Percentiles rank a stretch among this genome's conserved stretches.
These are phyloP conservation scores for Sesia bembeciformis DNA, from an alignment of 2,888 invertebrate species.

Conservation along the genomic window DNA sequence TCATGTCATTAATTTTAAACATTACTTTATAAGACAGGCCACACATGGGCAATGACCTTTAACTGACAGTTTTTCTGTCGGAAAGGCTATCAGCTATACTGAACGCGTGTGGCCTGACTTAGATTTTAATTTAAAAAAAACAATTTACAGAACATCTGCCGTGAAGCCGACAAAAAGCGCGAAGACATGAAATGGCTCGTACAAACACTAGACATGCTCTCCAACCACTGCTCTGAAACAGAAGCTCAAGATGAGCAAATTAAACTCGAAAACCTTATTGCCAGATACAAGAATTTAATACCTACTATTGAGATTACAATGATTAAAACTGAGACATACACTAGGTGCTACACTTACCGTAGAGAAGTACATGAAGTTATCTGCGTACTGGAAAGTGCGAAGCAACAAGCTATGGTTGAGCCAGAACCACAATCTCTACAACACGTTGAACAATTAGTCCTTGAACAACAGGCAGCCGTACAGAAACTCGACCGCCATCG, in stretches of 20 bases:
- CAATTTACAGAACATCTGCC: slow-evolving; percentile 84
- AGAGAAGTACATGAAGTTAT: slow-evolving; percentile 91
- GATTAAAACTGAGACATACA: slow-evolving; percentile 93
- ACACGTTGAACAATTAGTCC: slow-evolving; percentile 82
- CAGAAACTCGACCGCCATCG: slow-evolving; percentile 88
- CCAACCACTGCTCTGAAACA: slow-evolving; percentile 85
- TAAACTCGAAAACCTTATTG: slow-evolving; percentile 86
- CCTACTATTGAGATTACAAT: slow-evolving; percentile 94
- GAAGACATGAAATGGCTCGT: slow-evolving; percentile 98
- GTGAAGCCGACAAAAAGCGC: slow-evolving; percentile 90
- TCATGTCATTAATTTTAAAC: too few relatives aligned
- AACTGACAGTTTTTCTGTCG: not conserved
- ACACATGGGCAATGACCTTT: not conserved
- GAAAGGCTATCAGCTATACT: not conserved
- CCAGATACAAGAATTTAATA: slow-evolving; percentile 91
- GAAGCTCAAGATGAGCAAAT: slow-evolving; percentile 88
- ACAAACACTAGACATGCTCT: slow-evolving; percentile 89
- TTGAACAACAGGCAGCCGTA: slow-evolving; percentile 88
- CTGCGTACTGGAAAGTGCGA: slow-evolving; percentile 83
- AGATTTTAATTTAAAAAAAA: not conserved
- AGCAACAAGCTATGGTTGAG: slow-evolving; percentile 80
- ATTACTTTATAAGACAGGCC: too few relatives aligned
- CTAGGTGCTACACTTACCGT: slow-evolving; percentile 93
- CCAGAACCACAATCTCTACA: slow-evolving; percentile 81
- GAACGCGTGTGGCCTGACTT: too few relatives aligned